A percentile compares a stretch with the other conserved stretches of the same genome.
These are phyloP conservation scores for Phrynocephalus versicolor DNA, from an alignment of 2,113 vertebrate genomes.

Conservation along the genomic window DNA sequence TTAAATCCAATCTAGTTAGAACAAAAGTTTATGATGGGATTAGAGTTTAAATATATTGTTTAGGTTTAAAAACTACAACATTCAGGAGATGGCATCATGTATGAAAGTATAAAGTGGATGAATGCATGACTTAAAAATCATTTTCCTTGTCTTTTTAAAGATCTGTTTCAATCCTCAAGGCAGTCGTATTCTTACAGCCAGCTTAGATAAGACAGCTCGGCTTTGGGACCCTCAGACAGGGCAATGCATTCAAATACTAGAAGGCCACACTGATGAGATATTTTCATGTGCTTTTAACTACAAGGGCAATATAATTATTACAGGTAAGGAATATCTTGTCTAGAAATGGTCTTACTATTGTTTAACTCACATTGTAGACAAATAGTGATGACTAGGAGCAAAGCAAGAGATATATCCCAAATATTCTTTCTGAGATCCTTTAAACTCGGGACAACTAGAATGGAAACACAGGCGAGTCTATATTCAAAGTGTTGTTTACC, in stretches of 20 bases:
- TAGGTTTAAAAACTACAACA: not conserved
- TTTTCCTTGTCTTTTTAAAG: slow-evolving; percentile 66
- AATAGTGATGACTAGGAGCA: not conserved
- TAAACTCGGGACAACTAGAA: not conserved
- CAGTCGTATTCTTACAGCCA: slow-evolving; percentile 86
- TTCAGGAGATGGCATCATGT: no score
- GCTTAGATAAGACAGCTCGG: slow-evolving; percentile 90
- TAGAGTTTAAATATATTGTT: not conserved
- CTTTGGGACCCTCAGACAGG: slow-evolving; percentile 91
- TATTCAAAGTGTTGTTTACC: not conserved
- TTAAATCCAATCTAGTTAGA: not conserved
- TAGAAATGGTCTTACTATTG: accelerated
- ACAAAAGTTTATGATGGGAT: not conserved
- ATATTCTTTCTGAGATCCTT: not conserved
- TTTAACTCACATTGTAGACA: not conserved
- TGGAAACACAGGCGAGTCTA: not conserved
- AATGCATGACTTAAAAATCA: not conserved
- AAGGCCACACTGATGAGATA: slow-evolving; percentile 91
- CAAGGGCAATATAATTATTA: slow-evolving; percentile 88
- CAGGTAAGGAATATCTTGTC: slow-evolving; percentile 72
- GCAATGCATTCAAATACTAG: slow-evolving; percentile 86
- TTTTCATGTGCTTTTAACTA: slow-evolving; percentile 97
- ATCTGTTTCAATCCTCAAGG: slow-evolving; percentile 94
- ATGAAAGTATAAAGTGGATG: no score
- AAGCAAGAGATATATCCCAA: not conserved